These are phyloP conservation scores for Gymnoscelis rufifasciata DNA, from an alignment of 2,888 invertebrate genomes.

Conservation along the genomic window DNA sequence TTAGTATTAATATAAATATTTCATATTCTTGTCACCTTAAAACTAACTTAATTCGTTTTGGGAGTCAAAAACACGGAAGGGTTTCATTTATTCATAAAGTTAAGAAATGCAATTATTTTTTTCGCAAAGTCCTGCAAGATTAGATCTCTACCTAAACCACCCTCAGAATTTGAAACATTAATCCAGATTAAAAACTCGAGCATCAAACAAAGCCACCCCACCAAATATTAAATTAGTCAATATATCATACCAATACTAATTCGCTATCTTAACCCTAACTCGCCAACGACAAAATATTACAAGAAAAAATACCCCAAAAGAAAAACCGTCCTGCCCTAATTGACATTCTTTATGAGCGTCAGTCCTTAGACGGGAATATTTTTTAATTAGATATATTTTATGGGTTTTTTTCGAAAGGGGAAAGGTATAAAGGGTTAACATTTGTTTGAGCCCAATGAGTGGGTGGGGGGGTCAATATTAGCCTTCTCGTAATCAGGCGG, in stretches of 20 bases:
- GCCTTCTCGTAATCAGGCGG: constrained; percentile 76
- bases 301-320: constrained; percentile 57
- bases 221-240: constrained; percentile 77
- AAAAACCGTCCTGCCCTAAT: constrained; percentile 73
- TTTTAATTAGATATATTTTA: constrained; percentile 81
- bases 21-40: no score
- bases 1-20: no score
- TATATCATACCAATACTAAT: constrained; percentile 79
- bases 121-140: no score
- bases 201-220: constrained; percentile 32
- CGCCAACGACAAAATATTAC: constrained; percentile 72
- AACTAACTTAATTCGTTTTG: no score
- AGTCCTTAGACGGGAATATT: constrained; percentile 78
- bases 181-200: constrained; percentile 35
- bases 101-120: no score
- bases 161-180: constrained; percentile 27
- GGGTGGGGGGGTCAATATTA: constrained; percentile 73
- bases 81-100: no score
- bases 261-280: constrained; percentile 77
- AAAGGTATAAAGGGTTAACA: constrained; percentile 76
- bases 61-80: no score
- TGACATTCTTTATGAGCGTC: constrained; percentile 80
- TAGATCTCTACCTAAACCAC: constrained; percentile 8
- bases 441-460: constrained; percentile 69
- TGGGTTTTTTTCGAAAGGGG: constrained; percentile 77